Evolutionary conservation across 1,140 invertebrate genomes (phyloP), one percentile per base, ranked within the genome.

Genomic region (Capitella teleta): DNA sequence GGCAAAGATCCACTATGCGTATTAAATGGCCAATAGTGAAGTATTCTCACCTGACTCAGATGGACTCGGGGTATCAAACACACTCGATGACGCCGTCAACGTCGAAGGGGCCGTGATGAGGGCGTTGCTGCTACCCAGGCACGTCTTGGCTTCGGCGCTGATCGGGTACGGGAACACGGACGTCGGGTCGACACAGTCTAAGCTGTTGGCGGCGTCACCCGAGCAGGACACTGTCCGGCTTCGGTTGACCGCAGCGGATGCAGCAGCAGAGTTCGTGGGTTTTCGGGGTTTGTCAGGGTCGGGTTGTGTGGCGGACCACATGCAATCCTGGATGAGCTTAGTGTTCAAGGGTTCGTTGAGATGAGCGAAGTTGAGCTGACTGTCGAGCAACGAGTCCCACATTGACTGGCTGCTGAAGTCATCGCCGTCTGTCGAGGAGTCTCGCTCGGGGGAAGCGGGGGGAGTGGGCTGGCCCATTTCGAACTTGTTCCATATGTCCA

Each of bases 11-110:
- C 6, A 10, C 21, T 19, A 14, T 8, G 23, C 10, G 8, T 8
- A 10, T 12, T 6, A 41, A 6, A 41, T 16, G 23, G 38, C 10
- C 18, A 18, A 34, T 28, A 47, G 25, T 26, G 16, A 2, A 16
- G 16, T 8, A 4, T 37, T 1, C 82, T 82, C 71, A 84, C 86
- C 85, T 47, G 86, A 87, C 77, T 88, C 86, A 2, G 85, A 87
- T 38, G 86, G 85, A 52, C 85, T 87, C 58, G 85, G 82, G 2
- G 85, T 78, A 37, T 82, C 82, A 32, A 83, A 74, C 57, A 76
- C 76, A 53, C 80, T 79, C 36, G 19, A 79, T 59, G 54, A 72
- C 68, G 52, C 76, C 76, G 26, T 63, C 69, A 43, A 60, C 70
- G 73, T 57, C 77, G 79, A 40, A 74, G 74, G 21, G 78, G 67